A percentile compares a stretch with the other conserved stretches of the same genome.
Conservation (phyloP, 2,888 invertebrate species). For the Pseudolycoriella hygida region DNA sequence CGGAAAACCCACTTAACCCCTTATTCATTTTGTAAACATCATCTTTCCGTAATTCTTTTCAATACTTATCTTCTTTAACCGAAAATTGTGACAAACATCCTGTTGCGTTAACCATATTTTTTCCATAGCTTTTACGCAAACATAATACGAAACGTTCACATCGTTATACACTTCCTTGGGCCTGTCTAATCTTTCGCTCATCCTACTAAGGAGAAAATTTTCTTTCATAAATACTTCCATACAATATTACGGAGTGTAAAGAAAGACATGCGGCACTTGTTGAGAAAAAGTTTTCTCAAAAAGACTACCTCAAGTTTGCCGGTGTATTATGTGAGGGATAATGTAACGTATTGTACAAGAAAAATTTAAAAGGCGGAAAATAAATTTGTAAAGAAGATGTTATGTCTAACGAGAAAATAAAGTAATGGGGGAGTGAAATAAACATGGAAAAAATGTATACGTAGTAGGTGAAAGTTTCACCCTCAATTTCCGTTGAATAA, state of each 20-base stretch:
- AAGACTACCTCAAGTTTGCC: slow-evolving; percentile 3
- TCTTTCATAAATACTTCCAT: not conserved
- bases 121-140: not conserved
- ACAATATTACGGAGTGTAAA: not conserved
- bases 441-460: not conserved
- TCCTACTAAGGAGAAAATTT: too few species aligned
- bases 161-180: too few species aligned
- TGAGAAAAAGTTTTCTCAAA: slow-evolving; percentile 1
- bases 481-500: slow-evolving; percentile 1
- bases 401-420: not conserved
- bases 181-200: too few species aligned
- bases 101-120: slow-evolving; percentile 3
- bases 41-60: not conserved
- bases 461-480: slow-evolving; percentile 1
- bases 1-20: slow-evolving; percentile 4
- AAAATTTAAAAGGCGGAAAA: not conserved
- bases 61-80: slow-evolving; percentile 2
- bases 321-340: not conserved
- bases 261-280: not conserved
- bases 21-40: not conserved
- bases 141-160: not conserved
- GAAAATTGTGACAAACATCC: slow-evolving; percentile 4
- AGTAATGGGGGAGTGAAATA: not conserved
- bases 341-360: not conserved
- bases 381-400: slow-evolving; percentile 2